Conservation (phyloP, 2,797 vertebrate species). For the Heteromormyrus szaboi region DNA sequence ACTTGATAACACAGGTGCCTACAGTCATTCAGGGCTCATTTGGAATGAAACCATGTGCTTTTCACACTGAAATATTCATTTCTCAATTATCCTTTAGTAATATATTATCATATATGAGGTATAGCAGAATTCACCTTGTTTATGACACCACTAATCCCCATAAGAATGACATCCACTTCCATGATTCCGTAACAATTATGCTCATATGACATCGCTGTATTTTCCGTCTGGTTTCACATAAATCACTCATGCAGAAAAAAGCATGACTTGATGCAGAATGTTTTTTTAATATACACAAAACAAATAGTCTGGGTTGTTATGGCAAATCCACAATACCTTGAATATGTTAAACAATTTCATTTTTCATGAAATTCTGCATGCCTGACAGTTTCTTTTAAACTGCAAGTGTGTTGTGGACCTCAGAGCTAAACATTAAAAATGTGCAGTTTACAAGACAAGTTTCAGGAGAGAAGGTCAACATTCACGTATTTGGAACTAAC, state of each 20-base stretch:
- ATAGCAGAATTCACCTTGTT: not conserved
- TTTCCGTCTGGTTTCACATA: not conserved
- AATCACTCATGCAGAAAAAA: not conserved
- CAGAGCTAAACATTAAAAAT: constrained; percentile 24
- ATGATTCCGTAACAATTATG: not conserved
- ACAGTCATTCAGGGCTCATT: not conserved
- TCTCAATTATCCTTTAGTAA: not conserved
- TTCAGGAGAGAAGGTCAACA: not conserved
- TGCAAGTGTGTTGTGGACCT: constrained; percentile 21
- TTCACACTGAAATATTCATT: not conserved
- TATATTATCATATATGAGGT: not conserved
- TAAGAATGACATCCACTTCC: not conserved
- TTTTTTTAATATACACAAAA: not conserved
- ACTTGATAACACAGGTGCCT: not conserved
- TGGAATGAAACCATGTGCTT: not conserved
- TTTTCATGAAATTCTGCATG: constrained; percentile 22
- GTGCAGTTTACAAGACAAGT: not conserved
- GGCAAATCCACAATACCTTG: not conserved
- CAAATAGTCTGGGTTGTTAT: not conserved
- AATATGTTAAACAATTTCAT: not conserved
- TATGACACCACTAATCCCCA: not conserved
- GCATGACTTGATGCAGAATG: not conserved
- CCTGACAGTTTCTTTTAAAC: constrained; percentile 22
- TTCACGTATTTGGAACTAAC: not conserved
- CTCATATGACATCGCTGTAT: not conserved